Percentiles rank a stretch among this genome's conserved stretches.
These are phyloP conservation scores for Trachymyrmex cornetzi DNA, from an alignment of 1,140 invertebrate genomes.

Conservation along the genomic window DNA sequence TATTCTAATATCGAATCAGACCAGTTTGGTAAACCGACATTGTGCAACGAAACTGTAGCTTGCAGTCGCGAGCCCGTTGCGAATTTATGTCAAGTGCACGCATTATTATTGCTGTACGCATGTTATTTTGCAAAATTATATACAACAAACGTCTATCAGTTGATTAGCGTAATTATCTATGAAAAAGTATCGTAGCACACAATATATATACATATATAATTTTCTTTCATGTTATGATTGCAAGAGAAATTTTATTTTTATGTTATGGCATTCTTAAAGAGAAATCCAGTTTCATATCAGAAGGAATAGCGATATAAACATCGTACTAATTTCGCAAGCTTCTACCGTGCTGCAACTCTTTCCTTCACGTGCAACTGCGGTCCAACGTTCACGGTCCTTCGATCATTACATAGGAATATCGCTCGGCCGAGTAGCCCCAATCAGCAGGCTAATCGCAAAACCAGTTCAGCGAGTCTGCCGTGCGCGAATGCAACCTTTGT, in stretches of 20 bases:
- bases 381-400: constrained; percentile 20
- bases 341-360: neutral
- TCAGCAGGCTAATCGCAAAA: constrained; percentile 54
- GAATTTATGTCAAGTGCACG: constrained; percentile 47
- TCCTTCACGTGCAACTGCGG: constrained; percentile 12
- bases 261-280: neutral
- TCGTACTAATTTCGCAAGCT: constrained; percentile 4
- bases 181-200: neutral
- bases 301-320: constrained; percentile 12
- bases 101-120: constrained; percentile 31
- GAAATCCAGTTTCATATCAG: neutral
- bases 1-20: constrained; percentile 67
- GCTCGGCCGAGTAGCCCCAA: constrained; percentile 48
- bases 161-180: neutral
- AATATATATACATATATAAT: neutral
- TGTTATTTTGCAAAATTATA: constrained; percentile 23
- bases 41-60: constrained; percentile 29
- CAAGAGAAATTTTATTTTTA: neutral
- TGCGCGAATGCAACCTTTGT: constrained; percentile 22
- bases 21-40: constrained; percentile 15
- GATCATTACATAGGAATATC: constrained; percentile 48
- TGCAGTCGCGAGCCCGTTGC: constrained; percentile 16
- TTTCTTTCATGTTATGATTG: neutral
- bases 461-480: constrained; percentile 44
- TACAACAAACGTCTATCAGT: neutral